Evolutionary conservation across 2,888 invertebrate species (phyloP), one percentile per base, ranked within the genome.

Genomic region (Ernsta delagoae): DNA sequence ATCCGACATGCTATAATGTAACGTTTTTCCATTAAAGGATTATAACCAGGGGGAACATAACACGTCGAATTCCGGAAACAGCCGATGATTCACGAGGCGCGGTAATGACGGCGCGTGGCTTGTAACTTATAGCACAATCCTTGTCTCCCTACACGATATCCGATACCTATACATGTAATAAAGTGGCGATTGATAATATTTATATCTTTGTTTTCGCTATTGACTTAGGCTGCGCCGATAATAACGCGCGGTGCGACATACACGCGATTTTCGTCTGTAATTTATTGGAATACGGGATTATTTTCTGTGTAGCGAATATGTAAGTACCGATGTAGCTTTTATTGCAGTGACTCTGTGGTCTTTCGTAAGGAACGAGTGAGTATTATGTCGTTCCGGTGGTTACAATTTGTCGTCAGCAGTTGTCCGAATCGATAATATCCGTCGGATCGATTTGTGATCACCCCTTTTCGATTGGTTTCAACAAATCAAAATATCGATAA

Each of bases 51-150:
- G 6, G 16, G 11, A 60, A 24, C 59, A 41, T 60, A 57, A 54
- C 61, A 50, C 70, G 57, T 59, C 24, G 70, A 50, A 31, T 16
- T 70, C 70, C 73, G 74, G 73, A 76, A 73, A 71, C 71, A 54
- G 64, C 73, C 72, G 74, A 76, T 77, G 78, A 78, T 77, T 74
- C 76, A 78, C 76, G 77, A 73, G 7, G 34, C 31, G 34, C 54
- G 54, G 70, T 68, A 69, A 66, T 73, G 71, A 70, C 71, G 71
- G 57, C 63, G 71, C 72, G 70, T 70, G 73, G 65, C 70, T 72
- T 72, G 71, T 76, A 75, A 76, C 78, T 77, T 78, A 79, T 73
- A 64, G 71, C 54, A 73, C 75, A 70, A 75, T 75, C 71, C 72
- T 75, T 66, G 72, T 74, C 75, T 72, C 78, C 75, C 73, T 70